Base-by-base conservation (phyloP, 30 jellyfish, hydroid and myxozoan species). In the Turritopsis dohrnii region DNA sequence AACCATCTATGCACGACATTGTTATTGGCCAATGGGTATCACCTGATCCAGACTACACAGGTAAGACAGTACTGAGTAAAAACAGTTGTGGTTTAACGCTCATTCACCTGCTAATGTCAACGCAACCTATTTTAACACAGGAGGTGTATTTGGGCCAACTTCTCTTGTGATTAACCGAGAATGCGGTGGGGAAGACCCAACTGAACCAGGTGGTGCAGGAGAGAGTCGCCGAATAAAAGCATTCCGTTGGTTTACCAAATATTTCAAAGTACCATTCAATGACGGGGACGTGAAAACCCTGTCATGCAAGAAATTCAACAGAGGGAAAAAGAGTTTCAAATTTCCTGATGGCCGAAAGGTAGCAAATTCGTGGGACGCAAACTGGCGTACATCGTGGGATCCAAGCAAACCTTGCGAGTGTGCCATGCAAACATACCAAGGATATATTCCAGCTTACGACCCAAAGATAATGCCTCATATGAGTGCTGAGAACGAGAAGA, bases 1-100 rank as follows among this genome's bases (percentile, higher is more conserved):
- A 90, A 52, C 97, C 97, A 28, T 83, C 97, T 0, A 90, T 90
- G 97, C 97, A 90, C 77, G 97, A 90, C 85, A 90, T 90, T 30
- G 97, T 90, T 53, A 87, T 90, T 17, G 97, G 97, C 16, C 87
- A 90, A 76, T 90, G 97, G 97, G 97, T 90, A n/a, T 90, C 97
- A 4, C 96, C 97, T 13, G 97, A 90, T 71, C 88, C 90, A 0
- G 94, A 73, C 66, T 90, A 82, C 84, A 69, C 52, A 66, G 89
- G 89, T 82, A 80, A 66, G 60, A 41, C 13, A 41, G 5, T 41
- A 41, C 13, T 41, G 13, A 41, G 9, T 41, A 41, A 41, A 41
- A 41, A 41, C 60, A 41, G 60, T 13, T 41, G 60, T 3, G 13
- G 13, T 41, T 13, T 41, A 13, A 5, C 5, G 5, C 9, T 41